These are phyloP conservation scores for Sarcoramphus papa DNA, from an alignment of 2,797 vertebrate species.

Conservation along the genomic window DNA sequence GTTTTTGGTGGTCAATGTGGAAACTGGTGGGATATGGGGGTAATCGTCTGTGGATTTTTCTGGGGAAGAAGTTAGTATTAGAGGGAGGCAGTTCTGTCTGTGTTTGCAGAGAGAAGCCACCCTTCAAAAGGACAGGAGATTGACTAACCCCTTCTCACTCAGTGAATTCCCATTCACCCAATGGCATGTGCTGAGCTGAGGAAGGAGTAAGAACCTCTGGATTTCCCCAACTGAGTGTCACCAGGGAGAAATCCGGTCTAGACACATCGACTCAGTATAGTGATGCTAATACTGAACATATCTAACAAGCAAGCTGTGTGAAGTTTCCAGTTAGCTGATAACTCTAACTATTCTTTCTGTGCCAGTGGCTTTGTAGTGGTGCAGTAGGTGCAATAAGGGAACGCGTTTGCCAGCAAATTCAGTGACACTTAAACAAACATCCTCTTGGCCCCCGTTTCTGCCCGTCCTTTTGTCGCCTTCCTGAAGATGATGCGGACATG, in stretches of 20 bases:
- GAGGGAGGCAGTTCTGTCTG: background rate
- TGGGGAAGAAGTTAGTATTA: background rate
- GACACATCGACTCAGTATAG: fast-evolving
- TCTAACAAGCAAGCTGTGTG: background rate
- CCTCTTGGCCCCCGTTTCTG: slow-evolving; percentile 42
- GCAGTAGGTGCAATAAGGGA: background rate
- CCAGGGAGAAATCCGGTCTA: background rate
- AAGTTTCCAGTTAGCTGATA: background rate
- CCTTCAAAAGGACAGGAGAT: fast-evolving
- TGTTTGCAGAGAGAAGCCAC: background rate
- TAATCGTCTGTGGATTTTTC: fast-evolving
- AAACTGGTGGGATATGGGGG: background rate
- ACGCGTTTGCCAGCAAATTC: background rate
- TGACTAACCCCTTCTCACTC: background rate
- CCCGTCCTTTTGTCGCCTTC: slow-evolving; percentile 59
- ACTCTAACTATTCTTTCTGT: background rate
- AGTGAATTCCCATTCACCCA: background rate
- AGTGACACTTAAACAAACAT: slow-evolving; percentile 48
- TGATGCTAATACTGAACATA: fast-evolving
- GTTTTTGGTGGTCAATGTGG: background rate
- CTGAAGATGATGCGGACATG: slow-evolving; percentile 8
- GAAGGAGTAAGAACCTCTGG: background rate
- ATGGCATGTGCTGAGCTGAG: background rate
- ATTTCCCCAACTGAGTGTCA: background rate
- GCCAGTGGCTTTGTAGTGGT: background rate